Percentiles rank a stretch among this genome's conserved stretches.
Evolutionary conservation across 1,140 invertebrate genomes (phyloP).

Genomic region (Babylonia areolata): DNA sequence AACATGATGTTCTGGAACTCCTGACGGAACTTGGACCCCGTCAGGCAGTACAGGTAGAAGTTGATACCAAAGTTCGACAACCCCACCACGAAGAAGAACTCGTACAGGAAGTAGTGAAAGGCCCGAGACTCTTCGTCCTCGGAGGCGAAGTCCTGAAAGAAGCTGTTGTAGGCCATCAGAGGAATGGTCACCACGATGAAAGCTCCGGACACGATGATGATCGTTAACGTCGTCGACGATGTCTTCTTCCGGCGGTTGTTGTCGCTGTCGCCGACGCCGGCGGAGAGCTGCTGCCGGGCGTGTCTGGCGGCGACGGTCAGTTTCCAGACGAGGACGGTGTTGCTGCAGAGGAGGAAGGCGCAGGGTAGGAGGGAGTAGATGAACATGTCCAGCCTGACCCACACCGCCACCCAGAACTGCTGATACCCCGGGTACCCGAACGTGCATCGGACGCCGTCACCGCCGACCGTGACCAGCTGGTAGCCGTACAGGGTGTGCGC

Average conservation of each 20-base stretch:
- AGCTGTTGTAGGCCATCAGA: neutral
- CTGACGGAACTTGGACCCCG: constrained; percentile 13
- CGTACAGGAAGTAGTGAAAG: neutral
- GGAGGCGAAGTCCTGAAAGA: neutral
- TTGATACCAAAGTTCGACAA: neutral
- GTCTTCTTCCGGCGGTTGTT: neutral
- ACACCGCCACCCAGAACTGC: constrained; percentile 38
- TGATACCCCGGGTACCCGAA: neutral
- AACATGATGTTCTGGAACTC: neutral
- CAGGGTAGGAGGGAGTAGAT: constrained; percentile 25
- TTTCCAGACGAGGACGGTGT: constrained; percentile 3
- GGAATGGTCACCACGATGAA: constrained; percentile 50
- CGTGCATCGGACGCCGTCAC: neutral
- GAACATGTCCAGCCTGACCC: constrained; percentile 49
- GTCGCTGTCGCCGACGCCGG: neutral
- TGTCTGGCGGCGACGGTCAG: neutral
- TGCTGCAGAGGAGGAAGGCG: neutral
- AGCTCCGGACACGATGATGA: constrained; percentile 49
- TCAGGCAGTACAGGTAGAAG: constrained; percentile 33
- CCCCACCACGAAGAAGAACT: neutral
- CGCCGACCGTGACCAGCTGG: constrained; percentile 11
- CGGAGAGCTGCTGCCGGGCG: neutral
- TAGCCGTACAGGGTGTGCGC: constrained; percentile 44
- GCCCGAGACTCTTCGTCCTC: neutral
- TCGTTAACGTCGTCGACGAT: constrained; percentile 43